phyloP scores from a whole-genome alignment of 2,888 invertebrate species.

The Nudaria mundana region DNA sequence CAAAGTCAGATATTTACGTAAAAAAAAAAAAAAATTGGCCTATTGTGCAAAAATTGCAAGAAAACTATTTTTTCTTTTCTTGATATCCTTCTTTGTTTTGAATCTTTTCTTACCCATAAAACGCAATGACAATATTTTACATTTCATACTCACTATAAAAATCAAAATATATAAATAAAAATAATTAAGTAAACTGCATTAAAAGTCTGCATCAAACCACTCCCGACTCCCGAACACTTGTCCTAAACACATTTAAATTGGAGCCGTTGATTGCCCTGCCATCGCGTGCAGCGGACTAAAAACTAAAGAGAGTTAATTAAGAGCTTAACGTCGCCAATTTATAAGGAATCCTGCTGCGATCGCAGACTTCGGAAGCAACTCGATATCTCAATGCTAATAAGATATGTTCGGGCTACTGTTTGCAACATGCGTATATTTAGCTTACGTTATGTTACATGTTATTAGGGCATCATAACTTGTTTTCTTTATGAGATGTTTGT shows the following conservation, averaged over 20 bases:
- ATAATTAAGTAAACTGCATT: not conserved
- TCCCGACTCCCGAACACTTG: not conserved
- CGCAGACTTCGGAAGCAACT: conserved; percentile 55
- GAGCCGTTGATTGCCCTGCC: conserved; percentile 5
- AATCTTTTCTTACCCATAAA: too few relatives aligned
- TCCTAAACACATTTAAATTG: conserved; percentile 7
- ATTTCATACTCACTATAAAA: too few relatives aligned
- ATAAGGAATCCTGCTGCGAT: conserved; percentile 63
- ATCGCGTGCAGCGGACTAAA: conserved; percentile 52
- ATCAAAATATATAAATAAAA: too few relatives aligned
- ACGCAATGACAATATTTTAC: too few relatives aligned
- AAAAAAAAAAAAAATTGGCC: too few relatives aligned
- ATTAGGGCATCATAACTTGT: too few relatives aligned
- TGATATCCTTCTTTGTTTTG: too few relatives aligned
- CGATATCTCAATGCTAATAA: conserved; percentile 34
- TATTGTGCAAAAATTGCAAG: too few relatives aligned
- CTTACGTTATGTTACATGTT: not conserved
- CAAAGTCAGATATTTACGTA: too few relatives aligned
- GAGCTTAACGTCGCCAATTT: conserved; percentile 74
- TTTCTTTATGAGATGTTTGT: too few relatives aligned
- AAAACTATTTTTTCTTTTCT: too few relatives aligned
- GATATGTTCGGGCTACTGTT: conserved; percentile 10
- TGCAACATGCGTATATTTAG: not conserved
- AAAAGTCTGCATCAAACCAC: not conserved
- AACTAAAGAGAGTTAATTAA: conserved; percentile 77